Conservation (phyloP, 2,113 vertebrate species). For the Lathamus discolor region DNA sequence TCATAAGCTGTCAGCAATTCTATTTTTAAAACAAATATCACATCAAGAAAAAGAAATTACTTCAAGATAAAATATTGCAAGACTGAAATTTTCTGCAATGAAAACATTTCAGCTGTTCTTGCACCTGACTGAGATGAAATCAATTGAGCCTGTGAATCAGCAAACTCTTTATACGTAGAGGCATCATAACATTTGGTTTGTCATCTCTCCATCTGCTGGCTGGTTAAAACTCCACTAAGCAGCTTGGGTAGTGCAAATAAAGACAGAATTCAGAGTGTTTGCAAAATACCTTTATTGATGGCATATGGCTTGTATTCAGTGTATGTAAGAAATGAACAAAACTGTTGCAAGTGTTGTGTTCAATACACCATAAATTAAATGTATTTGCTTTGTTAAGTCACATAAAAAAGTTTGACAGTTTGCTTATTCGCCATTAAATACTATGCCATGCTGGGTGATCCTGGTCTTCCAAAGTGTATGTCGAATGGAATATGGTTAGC, state of each 20-base stretch:
- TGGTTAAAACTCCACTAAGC: not conserved
- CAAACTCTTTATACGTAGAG: not conserved
- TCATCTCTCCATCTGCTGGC: constrained; percentile 2
- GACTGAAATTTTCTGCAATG: not conserved
- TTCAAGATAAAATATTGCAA: not conserved
- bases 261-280: not conserved
- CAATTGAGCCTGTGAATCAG: not conserved
- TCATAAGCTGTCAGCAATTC: not conserved
- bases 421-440: not conserved
- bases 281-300: not conserved
- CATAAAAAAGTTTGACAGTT: not conserved
- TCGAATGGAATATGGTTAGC: not conserved
- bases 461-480: not conserved
- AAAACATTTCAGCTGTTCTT: constrained; percentile 25
- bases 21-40: not conserved
- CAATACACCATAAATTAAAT: not conserved
- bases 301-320: not conserved
- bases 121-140: not conserved
- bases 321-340: not conserved
- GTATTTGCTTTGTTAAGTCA: not conserved
- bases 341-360: not conserved
- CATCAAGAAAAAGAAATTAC: not conserved
- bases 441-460: not conserved
- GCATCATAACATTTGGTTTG: not conserved
- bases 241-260: not conserved